phyloP scores from a whole-genome alignment of 2,888 invertebrate genomes.

The Drosophila nigricruria region DNA sequence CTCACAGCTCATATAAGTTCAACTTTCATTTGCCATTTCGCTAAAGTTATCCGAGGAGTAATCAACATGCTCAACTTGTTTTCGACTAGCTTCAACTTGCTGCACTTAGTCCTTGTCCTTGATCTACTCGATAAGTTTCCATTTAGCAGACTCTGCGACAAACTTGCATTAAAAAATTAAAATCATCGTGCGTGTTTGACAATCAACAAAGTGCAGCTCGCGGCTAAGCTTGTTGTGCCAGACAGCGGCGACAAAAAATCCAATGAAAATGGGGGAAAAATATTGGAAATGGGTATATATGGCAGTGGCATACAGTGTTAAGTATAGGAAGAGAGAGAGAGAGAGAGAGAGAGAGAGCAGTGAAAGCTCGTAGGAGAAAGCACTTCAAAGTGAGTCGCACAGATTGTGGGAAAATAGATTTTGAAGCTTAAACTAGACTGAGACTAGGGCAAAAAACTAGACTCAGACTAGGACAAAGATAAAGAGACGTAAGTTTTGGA shows the following conservation, averaged over 20 bases:
- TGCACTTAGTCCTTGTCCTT: background rate
- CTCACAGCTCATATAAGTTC: background rate
- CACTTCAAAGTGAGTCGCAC: too few relatives aligned
- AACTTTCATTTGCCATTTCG: background rate
- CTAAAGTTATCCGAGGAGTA: background rate
- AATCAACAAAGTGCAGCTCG: constrained; percentile 15
- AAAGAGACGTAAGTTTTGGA: too few relatives aligned
- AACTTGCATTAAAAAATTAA: constrained; percentile 14
- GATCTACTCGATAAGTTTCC: background rate
- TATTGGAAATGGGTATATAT: background rate
- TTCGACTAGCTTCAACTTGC: background rate
- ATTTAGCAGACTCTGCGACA: background rate
- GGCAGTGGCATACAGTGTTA: background rate
- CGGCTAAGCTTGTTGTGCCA: constrained; percentile 5
- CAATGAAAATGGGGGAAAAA: background rate
- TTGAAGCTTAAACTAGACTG: too few relatives aligned
- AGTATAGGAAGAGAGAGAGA: fast-evolving
- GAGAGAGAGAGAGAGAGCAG: background rate
- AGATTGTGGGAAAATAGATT: too few relatives aligned
- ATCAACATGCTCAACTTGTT: background rate
- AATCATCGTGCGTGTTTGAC: constrained; percentile 2
- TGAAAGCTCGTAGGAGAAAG: too few relatives aligned
- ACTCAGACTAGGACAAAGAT: too few relatives aligned
- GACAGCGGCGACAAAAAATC: background rate
- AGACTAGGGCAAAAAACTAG: too few relatives aligned